phyloP scores from a whole-genome alignment of 1,140 invertebrate species.

The Ctenoplectra terminalis region DNA sequence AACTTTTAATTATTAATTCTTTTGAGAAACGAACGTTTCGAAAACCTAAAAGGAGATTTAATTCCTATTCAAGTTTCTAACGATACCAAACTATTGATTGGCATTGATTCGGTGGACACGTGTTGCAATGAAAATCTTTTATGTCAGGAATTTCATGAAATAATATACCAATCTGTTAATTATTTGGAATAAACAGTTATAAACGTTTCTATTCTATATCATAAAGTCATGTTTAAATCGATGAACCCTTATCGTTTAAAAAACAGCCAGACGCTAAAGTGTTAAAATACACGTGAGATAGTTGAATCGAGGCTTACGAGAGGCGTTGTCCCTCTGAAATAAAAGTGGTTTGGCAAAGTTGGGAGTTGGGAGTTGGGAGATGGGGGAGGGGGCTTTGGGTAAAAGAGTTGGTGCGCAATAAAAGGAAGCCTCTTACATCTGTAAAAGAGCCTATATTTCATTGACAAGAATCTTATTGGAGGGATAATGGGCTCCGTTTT shows the following conservation, averaged over 20 bases:
- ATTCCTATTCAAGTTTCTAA: neutral
- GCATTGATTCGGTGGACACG: neutral
- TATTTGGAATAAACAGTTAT: neutral
- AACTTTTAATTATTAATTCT: slow-evolving; percentile 69
- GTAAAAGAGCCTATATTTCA: slow-evolving; percentile 82
- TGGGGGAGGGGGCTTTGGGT: slow-evolving; percentile 61
- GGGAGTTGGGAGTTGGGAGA: too few species aligned
- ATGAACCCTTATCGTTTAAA: too few species aligned
- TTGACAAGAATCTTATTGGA: slow-evolving; percentile 83
- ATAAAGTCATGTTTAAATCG: too few species aligned
- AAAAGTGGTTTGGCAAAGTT: slow-evolving; percentile 58
- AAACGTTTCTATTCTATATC: too few species aligned
- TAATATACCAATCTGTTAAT: too few species aligned
- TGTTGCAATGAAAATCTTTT: neutral
- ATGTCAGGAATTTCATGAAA: too few species aligned
- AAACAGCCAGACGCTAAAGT: neutral
- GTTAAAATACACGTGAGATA: slow-evolving; percentile 30
- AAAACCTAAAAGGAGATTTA: neutral
- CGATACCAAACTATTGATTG: neutral
- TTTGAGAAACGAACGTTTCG: slow-evolving; percentile 30
- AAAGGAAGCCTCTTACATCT: slow-evolving; percentile 75
- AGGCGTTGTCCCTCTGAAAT: slow-evolving; percentile 58
- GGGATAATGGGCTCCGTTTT: slow-evolving; percentile 79
- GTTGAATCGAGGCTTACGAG: slow-evolving; percentile 59
- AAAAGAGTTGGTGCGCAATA: slow-evolving; percentile 79